Evolutionary conservation across 2,113 vertebrate genomes (phyloP).

Genomic region (Orcinus orca): DNA sequence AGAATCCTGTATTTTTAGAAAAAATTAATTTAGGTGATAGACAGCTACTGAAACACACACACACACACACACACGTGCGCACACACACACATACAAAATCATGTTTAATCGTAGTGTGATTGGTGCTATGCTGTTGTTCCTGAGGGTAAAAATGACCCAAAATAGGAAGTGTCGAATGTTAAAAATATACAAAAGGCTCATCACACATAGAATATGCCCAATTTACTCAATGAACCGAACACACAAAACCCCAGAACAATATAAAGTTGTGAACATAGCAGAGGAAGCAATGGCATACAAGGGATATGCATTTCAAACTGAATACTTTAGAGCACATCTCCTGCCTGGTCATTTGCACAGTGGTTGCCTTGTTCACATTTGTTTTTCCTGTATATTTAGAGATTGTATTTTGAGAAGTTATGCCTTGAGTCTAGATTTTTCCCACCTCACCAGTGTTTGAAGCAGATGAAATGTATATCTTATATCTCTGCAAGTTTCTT

Average conservation of each 20-base stretch:
- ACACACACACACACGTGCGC: not conserved
- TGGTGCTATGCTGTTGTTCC: not conserved
- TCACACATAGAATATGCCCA: not conserved
- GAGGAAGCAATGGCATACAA: not conserved
- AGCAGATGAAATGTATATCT: not conserved
- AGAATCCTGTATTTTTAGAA: not conserved
- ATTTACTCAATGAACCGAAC: not conserved
- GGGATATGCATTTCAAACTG: not conserved
- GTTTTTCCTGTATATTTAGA: not conserved
- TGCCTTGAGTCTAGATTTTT: not conserved
- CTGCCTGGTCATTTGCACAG: not conserved
- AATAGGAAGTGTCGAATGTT: not conserved
- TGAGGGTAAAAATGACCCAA: not conserved
- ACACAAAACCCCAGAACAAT: not conserved
- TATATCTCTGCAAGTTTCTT: not conserved
- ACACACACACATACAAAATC: not conserved
- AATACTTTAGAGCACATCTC: not conserved
- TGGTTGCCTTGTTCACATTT: not conserved
- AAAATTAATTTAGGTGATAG: not conserved
- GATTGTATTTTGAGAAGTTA: not conserved
- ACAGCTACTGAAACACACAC: not conserved
- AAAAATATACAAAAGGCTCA: not conserved
- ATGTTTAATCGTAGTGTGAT: not conserved
- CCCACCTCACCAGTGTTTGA: not conserved
- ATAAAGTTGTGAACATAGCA: not conserved